Base-by-base conservation (phyloP, 2,888 invertebrate species). In the Drosophila testacea region DNA sequence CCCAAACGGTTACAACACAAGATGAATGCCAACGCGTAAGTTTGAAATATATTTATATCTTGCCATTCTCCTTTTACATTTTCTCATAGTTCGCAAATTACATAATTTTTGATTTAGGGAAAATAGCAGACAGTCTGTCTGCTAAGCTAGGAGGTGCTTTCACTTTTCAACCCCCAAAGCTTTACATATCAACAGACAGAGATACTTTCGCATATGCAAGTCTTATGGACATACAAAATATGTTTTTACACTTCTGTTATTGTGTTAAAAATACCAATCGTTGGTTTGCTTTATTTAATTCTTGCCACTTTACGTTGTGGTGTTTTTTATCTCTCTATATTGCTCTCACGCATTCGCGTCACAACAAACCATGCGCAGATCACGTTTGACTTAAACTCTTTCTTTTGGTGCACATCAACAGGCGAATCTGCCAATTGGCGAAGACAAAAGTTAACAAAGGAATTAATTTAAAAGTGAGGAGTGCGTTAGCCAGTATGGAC, bases 1-100 rank as follows among this genome's bases (percentile, higher is more conserved):
- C 5, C 22, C 47, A 65, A 57, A 22, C 6, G 69, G 32, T 51
- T 46, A 41, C 47, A 60, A 32, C 48, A 47, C 62, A 83, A 65
- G 67, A 84, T 87, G 61, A 84, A 76, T 67, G 56, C 54, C 59
- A 84, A 84, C 56, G 36, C 79, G 84, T 84, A 68, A 84, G 85
- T 87, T 32, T 36, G 11, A 32, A 22, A 32, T 16, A 4, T 42
- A 22, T 22, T 34, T 1, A 13, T 30, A 0, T 32, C 32, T 10
- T 16, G 32, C 9, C 56, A 27, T 16, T 42, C 27, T 47, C 13
- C 16, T 56, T 46, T 52, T 52, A n/a, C 28, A 34, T 66, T 54
- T 54, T 28, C 36, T 36, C n/a, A 55, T 27, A 36, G 50, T 63
- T 52, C 50, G 52, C 34, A 59, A 73, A 67, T 88, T 89, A 87